Evolutionary conservation across 2,113 vertebrate species (phyloP), one percentile per base, ranked within the genome.

Genomic region (Urocynchramus pylzowi): DNA sequence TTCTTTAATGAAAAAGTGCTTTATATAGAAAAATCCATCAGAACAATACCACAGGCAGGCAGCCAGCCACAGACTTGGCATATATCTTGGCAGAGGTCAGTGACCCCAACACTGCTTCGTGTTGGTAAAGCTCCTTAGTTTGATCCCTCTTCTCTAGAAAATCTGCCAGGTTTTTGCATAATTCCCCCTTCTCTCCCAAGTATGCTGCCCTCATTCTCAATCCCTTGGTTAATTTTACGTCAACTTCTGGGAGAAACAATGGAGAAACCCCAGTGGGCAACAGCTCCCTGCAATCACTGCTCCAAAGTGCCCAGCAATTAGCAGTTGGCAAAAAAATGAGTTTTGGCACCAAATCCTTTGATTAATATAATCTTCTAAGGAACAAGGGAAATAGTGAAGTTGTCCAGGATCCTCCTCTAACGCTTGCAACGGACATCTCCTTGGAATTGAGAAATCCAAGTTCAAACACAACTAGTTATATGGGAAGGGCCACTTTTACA

Each of bases 61-160:
- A 96, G 86, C 53, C 91, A 96, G 91, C 31, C 69, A 59, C 63
- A 86, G 79, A 65, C 30, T 82, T 92, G 88, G 95, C 84, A 77
- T 56, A 7, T 20, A 70, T 26, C 50, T 95, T 74, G 95, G 90
- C 74, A 93, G 67, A 61, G 92, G 88, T 95, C 95, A 94, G 77
- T 39, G 67, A 96, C 88, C 92, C 86, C 61, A 73, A 96, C 84
- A 93, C 94, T 92, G 82, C 93, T 95, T 93, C 61, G 3, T 87
- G 89, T 95, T 61, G 84, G 87, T 94, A 96, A 96, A 96, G 95
- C 94, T 94, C 76, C 97, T 96, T 97, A 97, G 84, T 91, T 83
- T 94, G 93, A 97, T 96, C 95, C 89, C 70, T 91, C 74, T 74
- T 84, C 79, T 92, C 85, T 70, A 90, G 59, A 96, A 96, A 94